Base-by-base conservation (phyloP, 1,140 invertebrate species). In the Diabrotica undecimpunctata region DNA sequence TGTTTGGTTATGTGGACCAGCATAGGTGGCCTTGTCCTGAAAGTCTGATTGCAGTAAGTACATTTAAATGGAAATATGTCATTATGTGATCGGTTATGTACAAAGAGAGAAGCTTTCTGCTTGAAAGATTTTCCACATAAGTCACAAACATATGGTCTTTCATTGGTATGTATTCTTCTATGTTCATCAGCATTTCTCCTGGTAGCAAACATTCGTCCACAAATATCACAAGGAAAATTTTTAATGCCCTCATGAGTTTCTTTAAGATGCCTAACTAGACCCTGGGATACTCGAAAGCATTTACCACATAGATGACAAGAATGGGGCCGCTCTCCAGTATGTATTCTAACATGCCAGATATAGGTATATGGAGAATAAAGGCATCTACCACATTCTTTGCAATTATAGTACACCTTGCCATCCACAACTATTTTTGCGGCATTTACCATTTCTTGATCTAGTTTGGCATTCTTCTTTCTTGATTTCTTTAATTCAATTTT, bases 221-320 rank as follows among this genome's bases (percentile, higher is more conserved):
- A 86, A 38, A 85, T 71, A 61, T 85, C 83, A 70, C 84, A 86
- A 0, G 80, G 68, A 66, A 84, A 82, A 61, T 85, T 84, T 66
- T 85, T 85, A 0, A 85, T 81, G 0, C 83, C 79, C 41, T 85
- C 83, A 70, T 90, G 88, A 0, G 87, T 87, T 60, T 87, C 84
- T 11, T 82, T 81, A 13, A 88, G 57, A 72, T 90, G 88, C 11
- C 85, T 78, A 6, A 81, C 81, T 12, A 88, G 74, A 6, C 86
- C 85, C 72, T 84, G 81, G 4, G 83, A 83, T 11, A 87, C 83
- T 13, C 86, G 79, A 75, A 92, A 93, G 62, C 86, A 85, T 74
- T 90, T 91, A 0, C 88, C 88, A 73, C 90, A 92, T 2, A 89
- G 76, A 65, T 87, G 84, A 72, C 91, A 93, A 36, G 85, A 84